Evolutionary conservation across 2,113 vertebrate species (phyloP).

Genomic region (Daphoenositta chrysoptera): DNA sequence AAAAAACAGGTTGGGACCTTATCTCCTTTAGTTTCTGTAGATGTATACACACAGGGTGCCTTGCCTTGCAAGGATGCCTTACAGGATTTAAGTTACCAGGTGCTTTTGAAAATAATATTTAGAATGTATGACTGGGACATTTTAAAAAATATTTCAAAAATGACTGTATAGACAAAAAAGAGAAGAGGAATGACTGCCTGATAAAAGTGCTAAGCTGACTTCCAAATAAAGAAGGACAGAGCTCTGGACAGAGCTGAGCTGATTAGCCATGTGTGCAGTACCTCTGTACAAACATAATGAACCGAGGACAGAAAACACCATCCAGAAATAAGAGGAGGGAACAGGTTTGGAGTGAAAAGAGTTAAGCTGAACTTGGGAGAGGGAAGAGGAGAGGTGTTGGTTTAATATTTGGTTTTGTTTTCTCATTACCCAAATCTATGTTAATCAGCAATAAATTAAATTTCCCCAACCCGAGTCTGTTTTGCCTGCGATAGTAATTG

Average conservation of each 20-base stretch:
- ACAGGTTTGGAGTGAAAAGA: background rate
- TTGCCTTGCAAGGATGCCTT: background rate
- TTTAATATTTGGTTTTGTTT: slow-evolving; percentile 1
- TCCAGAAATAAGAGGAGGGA: background rate
- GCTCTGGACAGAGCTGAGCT: background rate
- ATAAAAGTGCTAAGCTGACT: background rate
- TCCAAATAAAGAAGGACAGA: background rate
- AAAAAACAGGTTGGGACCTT: background rate
- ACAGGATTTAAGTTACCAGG: background rate
- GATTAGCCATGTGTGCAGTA: background rate
- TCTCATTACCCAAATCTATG: background rate
- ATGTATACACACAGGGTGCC: background rate
- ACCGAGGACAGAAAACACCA: background rate
- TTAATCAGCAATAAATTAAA: background rate
- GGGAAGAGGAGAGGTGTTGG: background rate
- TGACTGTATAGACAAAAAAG: background rate
- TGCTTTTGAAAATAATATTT: background rate
- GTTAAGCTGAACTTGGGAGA: background rate
- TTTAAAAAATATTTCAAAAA: background rate
- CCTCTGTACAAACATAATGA: background rate
- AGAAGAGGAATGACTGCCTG: background rate
- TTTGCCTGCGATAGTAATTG: background rate
- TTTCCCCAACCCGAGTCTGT: background rate
- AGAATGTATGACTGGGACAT: background rate
- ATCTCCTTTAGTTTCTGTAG: background rate